A percentile compares a stretch with the other conserved stretches of the same genome.
Conservation (phyloP, 1,140 invertebrate species). For the Aporrectodea caliginosa region DNA sequence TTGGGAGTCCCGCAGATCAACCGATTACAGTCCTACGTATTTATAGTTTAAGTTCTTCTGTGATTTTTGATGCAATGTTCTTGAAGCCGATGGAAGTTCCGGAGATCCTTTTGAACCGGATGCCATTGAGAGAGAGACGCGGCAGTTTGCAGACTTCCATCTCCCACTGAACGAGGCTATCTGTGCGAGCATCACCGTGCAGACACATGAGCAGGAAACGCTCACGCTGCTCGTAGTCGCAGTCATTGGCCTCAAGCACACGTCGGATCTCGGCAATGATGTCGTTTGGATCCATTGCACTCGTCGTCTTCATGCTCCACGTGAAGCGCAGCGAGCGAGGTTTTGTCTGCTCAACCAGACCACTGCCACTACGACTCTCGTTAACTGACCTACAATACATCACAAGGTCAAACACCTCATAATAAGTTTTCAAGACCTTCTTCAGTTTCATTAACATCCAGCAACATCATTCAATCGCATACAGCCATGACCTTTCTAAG, state of each 20-base stretch:
- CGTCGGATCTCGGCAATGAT: constrained; percentile 98
- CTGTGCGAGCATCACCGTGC: constrained; percentile 96
- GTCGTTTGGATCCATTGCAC: constrained; percentile 93
- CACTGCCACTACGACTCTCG: too few relatives aligned
- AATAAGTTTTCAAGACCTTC: too few relatives aligned
- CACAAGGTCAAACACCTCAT: too few relatives aligned
- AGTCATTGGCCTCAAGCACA: constrained; percentile 96
- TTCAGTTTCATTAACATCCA: too few relatives aligned
- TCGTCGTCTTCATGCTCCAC: constrained; percentile 99
- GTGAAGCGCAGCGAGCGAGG: constrained; percentile 95
- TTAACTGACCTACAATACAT: too few relatives aligned
- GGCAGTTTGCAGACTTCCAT: constrained; percentile 99
- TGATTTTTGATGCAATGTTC: constrained; percentile 99
- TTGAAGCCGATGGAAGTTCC: constrained; percentile 99
- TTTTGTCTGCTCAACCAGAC: constrained; percentile 60
- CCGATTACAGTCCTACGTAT: too few relatives aligned
- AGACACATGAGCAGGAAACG: constrained; percentile 94
- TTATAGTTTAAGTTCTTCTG: constrained; percentile 98
- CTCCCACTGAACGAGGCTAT: constrained; percentile 99
- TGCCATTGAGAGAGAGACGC: constrained; percentile 93
- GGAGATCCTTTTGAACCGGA: constrained; percentile 97
- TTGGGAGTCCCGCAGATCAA: too few relatives aligned
- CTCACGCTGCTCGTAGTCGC: constrained; percentile 98
- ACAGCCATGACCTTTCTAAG: too few relatives aligned
- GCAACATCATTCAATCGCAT: too few relatives aligned